Percentiles rank a stretch among this genome's conserved stretches.
Evolutionary conservation across 2,113 vertebrate genomes (phyloP).

Genomic region (Crotalus helleri): DNA sequence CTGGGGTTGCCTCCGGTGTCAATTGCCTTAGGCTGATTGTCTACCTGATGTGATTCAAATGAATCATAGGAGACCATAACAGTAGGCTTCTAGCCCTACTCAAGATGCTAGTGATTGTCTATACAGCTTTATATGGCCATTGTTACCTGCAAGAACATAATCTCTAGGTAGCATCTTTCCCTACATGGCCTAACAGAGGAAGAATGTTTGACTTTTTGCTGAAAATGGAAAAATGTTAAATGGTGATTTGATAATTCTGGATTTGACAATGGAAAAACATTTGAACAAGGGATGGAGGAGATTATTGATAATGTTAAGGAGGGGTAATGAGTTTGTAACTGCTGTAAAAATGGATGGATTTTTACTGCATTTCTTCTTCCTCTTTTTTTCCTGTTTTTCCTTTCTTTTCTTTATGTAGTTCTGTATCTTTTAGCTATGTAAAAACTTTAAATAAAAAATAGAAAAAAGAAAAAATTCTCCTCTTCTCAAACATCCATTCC

Average conservation of each 20-base stretch:
- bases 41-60: background rate
- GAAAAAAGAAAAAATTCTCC: background rate
- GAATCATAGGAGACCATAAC: background rate
- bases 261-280: background rate
- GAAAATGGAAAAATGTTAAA: background rate
- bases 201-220: background rate
- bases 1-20: background rate
- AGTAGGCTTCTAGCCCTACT: background rate
- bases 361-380: background rate
- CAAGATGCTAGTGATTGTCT: background rate
- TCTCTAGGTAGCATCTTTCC: background rate
- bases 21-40: background rate
- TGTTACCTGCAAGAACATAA: background rate
- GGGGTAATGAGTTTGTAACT: background rate
- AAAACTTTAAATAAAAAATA: background rate
- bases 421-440: background rate
- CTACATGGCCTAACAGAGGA: background rate
- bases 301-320: background rate
- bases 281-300: background rate
- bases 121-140: background rate
- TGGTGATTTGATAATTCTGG: background rate
- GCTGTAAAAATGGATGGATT: background rate
- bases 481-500: constrained; percentile 5
- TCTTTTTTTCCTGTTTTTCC: background rate
- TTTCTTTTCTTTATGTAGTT: background rate